Conservation (phyloP, 2,113 vertebrate genomes). For the Catharus minimus region DNA sequence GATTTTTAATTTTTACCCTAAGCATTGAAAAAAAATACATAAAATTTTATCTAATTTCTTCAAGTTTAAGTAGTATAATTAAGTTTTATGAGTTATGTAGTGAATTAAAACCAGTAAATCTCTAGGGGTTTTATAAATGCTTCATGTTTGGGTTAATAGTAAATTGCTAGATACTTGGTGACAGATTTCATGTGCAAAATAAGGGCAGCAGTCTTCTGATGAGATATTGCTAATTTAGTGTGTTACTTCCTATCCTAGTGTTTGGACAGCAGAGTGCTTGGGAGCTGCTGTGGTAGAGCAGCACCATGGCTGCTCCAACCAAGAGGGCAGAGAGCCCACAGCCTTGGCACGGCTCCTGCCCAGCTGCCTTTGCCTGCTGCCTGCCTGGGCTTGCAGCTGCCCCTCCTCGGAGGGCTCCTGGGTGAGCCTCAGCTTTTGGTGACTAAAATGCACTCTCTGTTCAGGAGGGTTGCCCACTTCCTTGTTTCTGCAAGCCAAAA, state of each 20-base stretch:
- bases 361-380: neutral
- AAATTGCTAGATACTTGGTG: neutral
- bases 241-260: neutral
- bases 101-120: neutral
- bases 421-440: neutral
- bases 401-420: neutral
- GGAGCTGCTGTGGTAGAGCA: neutral
- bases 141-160: neutral
- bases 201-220: neutral
- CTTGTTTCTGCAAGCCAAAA: neutral
- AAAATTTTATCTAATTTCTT: neutral
- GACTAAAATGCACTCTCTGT: accelerated
- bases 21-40: neutral
- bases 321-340: neutral
- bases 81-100: neutral
- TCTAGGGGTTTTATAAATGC: neutral
- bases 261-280: neutral
- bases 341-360: neutral
- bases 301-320: neutral
- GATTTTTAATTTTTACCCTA: slow-evolving; percentile 1
- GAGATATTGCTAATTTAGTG: neutral
- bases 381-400: neutral
- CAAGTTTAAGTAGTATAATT: neutral
- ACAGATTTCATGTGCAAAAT: neutral
- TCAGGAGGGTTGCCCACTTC: neutral